Evolutionary conservation across 2,797 vertebrate genomes (phyloP).

Genomic region (Gambelia wislizenii): DNA sequence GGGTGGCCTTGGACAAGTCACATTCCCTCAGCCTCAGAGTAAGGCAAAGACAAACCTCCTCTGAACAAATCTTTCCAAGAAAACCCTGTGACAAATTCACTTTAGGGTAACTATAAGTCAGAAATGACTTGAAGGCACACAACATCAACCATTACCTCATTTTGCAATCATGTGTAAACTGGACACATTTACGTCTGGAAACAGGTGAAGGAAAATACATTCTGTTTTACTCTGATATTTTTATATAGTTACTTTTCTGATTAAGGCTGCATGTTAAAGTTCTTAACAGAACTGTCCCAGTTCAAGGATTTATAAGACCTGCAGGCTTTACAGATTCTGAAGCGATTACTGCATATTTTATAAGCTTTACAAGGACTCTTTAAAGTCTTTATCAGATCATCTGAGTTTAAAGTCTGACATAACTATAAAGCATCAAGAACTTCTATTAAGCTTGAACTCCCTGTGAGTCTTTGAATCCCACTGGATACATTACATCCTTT

Average conservation of each 20-base stretch:
- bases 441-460: constrained; percentile 1
- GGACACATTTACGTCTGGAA: background rate
- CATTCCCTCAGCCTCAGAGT: too few relatives aligned
- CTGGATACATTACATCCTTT: background rate
- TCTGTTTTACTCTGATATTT: background rate
- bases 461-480: background rate
- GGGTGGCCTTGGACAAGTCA: too few relatives aligned
- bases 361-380: background rate
- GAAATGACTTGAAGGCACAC: too few relatives aligned
- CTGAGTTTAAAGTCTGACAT: constrained; percentile 1
- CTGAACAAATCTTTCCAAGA: too few relatives aligned
- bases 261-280: constrained; percentile 10
- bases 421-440: background rate
- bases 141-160: background rate
- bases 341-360: constrained; percentile 18
- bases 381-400: background rate
- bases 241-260: constrained; percentile 15
- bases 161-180: background rate
- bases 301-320: background rate
- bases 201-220: background rate
- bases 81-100: too few relatives aligned
- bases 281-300: constrained; percentile 14
- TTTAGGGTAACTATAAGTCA: too few relatives aligned
- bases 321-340: background rate
- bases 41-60: too few relatives aligned